Evolutionary conservation across 2,797 vertebrate species (phyloP), one percentile per base, ranked within the genome.

Genomic region (Poecile montanus): DNA sequence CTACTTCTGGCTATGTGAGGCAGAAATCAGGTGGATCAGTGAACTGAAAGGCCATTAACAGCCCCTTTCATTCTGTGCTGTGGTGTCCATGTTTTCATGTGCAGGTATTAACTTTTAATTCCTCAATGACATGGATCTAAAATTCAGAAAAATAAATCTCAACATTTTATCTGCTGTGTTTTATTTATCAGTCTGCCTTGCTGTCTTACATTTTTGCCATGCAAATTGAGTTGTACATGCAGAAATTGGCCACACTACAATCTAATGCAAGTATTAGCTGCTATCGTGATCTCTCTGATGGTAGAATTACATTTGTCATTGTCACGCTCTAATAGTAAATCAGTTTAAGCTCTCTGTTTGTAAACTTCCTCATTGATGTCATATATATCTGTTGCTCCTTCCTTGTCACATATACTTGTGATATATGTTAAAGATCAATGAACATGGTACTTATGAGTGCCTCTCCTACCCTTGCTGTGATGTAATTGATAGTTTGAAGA

Each of bases 361-460:
- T 76, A 70, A 90, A 48, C 12, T 5, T 83, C 67, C 2, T 6
- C 29, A 23, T 7, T 65, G 19, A 38, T 70, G 4, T 4, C 60
- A 3, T 5, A 7, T 5, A 4, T 26, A 25, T 40, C 17, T 2
- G 0, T 1, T 40, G 21, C 19, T 29, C 34, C 34, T 66, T 73
- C 0, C 1, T 25, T 58, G 3, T 75, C 34, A 7, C 16, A 2
- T 40, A 8, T 3, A 40, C 8, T 17, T 30, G 9, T 56, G 77
- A 44, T 68, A 8, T 1, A 13, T 0, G 2, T 29, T 80, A 62
- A 61, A 70, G 23, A 23, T 51, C 25, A 65, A 68, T 30, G 36
- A 54, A 58, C 6, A 0, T 44, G 17, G 20, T 54, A 25, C 38
- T 70, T 80, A 7, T 0, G 16, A 60, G 21, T 70, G 15, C 47